Conservation (phyloP, 2,888 invertebrate species). For the Elegia similella region DNA sequence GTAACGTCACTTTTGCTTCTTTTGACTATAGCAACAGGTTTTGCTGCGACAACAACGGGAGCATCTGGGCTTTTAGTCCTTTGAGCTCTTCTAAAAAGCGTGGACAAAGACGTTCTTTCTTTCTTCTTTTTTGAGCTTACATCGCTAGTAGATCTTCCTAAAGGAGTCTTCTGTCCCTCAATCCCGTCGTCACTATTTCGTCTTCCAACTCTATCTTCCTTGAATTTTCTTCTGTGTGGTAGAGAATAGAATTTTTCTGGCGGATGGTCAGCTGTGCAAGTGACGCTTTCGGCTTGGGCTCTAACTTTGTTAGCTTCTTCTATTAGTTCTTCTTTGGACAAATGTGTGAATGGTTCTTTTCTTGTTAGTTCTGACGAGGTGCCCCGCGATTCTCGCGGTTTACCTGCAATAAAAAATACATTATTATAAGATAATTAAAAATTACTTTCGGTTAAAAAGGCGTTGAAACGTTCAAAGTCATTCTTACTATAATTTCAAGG, state of each 20-base stretch:
- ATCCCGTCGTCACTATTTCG: slow-evolving; percentile 81
- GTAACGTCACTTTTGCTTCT: slow-evolving; percentile 85
- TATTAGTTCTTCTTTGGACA: slow-evolving; percentile 87
- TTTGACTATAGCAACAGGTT: slow-evolving; percentile 68
- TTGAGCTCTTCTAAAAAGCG: slow-evolving; percentile 84
- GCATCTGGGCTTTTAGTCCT: slow-evolving; percentile 73
- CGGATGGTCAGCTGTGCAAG: slow-evolving; percentile 83
- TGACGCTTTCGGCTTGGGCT: slow-evolving; percentile 87
- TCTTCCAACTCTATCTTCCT: slow-evolving; percentile 59
- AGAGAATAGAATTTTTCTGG: slow-evolving; percentile 86
- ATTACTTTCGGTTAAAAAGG: not conserved
- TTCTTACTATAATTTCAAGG: not conserved
- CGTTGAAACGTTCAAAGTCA: not conserved
- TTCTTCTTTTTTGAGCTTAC: slow-evolving; percentile 68
- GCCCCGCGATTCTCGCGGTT: slow-evolving; percentile 69
- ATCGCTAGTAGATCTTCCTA: slow-evolving; percentile 83
- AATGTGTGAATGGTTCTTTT: slow-evolving; percentile 83
- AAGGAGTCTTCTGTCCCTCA: slow-evolving; percentile 52
- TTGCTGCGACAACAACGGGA: slow-evolving; percentile 72
- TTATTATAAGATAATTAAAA: not conserved
- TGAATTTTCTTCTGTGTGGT: slow-evolving; percentile 83
- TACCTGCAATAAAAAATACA: slow-evolving; percentile 55
- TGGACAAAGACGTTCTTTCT: slow-evolving; percentile 85
- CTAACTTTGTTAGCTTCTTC: slow-evolving; percentile 89
- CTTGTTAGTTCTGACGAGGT: slow-evolving; percentile 59